Conservation (phyloP, 2,113 vertebrate genomes). For the Labeo catla region DNA sequence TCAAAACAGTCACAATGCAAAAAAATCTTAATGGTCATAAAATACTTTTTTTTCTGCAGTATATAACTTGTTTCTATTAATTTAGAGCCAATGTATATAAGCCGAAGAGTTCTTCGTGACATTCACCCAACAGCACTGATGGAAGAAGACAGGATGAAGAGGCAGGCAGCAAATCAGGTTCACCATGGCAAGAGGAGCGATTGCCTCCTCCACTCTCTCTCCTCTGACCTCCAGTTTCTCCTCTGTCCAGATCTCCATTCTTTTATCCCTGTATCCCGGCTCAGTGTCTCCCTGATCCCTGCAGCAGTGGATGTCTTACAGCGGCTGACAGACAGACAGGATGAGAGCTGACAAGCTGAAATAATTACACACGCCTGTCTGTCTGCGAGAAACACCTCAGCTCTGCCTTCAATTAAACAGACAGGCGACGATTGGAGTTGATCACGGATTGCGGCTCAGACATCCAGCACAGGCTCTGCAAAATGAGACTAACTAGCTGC, state of each 20-base stretch:
- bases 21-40: not conserved
- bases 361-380: conserved; percentile 76
- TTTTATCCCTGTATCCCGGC: conserved; percentile 15
- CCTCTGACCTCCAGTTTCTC: conserved; percentile 51
- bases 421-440: conserved; percentile 62
- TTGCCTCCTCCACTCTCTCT: conserved; percentile 44
- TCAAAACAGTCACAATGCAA: not conserved
- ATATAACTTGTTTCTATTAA: not conserved
- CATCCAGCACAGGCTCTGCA: conserved; percentile 24
- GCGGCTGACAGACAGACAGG: conserved; percentile 63
- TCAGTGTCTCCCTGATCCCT: conserved; percentile 49
- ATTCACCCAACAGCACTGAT: conserved; percentile 19
- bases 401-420: conserved; percentile 75
- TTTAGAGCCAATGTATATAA: not conserved
- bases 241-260: conserved; percentile 50
- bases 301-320: conserved; percentile 54
- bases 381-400: conserved; percentile 72
- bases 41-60: not conserved
- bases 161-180: conserved; percentile 54
- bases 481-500: conserved; percentile 37
- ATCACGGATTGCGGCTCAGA: conserved; percentile 51
- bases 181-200: conserved; percentile 49
- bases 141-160: conserved; percentile 1
- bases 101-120: not conserved
- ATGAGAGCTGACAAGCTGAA: conserved; percentile 72